Base-by-base conservation (phyloP, 30 jellyfish, hydroid and myxozoan species). In the Cassiopea andromeda region DNA sequence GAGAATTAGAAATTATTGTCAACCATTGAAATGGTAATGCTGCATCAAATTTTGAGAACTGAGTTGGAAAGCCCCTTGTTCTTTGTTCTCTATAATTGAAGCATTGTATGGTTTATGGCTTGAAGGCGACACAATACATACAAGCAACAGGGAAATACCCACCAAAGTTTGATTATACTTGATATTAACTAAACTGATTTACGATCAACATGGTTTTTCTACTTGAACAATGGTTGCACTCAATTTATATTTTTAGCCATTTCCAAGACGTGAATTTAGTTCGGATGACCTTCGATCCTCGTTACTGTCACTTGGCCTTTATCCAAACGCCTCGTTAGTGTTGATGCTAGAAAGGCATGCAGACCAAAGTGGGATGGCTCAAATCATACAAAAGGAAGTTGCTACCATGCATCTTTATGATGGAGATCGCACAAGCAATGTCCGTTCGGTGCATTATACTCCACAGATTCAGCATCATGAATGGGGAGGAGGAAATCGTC, bases 271-370 rank as follows among this genome's bases (percentile, higher is more conserved):
- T 10, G 94, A 87, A 66, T 87, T 75, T 60, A 58, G 69, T 8
- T 27, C 75, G 17, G 89, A n/a, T 6, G 94, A 87, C 60, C 84
- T 59, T 14, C 44, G 48, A 44, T 38, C 46, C 12, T 75, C 94
- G 0, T 47, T 87, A 57, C n/a, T 16, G 46, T 77, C 87, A 8
- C 68, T 87, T 12, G 94, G 94, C 17, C 84, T 87, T 7, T 68
- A 70, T 71, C 94, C 94, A 48, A 87, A 87, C 69, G 88, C 94
- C n/a, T 87, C 94, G 2, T 66, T 87, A 77, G 94, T 87, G 14
- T 49, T 87, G 48, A 43, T 87, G 60, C 68, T 46, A 4, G 43
- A 61, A 38, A 77, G 50, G 58, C 84, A 77, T 48, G 50, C 87
- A 27, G 48, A 67, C 44, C 94, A 87, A 43, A 43, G 66, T 44